A percentile compares a stretch with the other conserved stretches of the same genome.
Evolutionary conservation across 1,140 invertebrate species (phyloP).

Genomic region (Helicorthomorpha holstii): DNA sequence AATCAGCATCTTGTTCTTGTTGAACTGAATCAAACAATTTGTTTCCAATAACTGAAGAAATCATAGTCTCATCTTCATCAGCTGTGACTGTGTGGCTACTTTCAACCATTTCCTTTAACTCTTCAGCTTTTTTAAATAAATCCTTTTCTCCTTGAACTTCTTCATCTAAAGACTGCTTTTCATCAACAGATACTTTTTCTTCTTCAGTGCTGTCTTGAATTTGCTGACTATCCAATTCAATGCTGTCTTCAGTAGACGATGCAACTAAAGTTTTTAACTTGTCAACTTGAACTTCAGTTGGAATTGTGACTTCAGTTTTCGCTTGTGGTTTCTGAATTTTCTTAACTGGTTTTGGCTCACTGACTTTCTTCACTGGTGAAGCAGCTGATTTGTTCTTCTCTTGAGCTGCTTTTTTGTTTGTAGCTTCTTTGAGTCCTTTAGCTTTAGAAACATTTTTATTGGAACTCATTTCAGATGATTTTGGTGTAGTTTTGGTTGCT

Average conservation of each 20-base stretch:
- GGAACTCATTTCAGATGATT: slow-evolving; percentile 22
- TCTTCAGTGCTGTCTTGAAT: slow-evolving; percentile 14
- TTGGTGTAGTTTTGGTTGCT: too few species aligned
- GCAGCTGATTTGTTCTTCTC: slow-evolving; percentile 3
- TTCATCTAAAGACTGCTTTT: slow-evolving; percentile 11
- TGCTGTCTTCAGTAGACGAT: slow-evolving; percentile 7
- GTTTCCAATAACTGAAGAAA: too few species aligned
- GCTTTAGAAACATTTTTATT: slow-evolving; percentile 35
- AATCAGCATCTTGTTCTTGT: too few species aligned
- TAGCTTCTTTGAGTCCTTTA: slow-evolving; percentile 23
- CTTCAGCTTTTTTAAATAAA: slow-evolving; percentile 44
- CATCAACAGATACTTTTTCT: slow-evolving; percentile 14
- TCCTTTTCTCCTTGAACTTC: slow-evolving; percentile 11
- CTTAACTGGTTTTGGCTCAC: too few species aligned
- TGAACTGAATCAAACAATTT: too few species aligned
- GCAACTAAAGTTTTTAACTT: slow-evolving; percentile 39
- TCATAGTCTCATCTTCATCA: too few species aligned
- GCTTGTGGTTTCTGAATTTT: slow-evolving; percentile 13
- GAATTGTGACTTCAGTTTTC: slow-evolving; percentile 17
- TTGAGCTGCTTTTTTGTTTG: slow-evolving; percentile 6
- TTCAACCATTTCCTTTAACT: slow-evolving; percentile 36
- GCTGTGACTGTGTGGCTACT: too few species aligned
- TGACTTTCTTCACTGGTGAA: not conserved
- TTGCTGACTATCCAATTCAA: slow-evolving; percentile 6
- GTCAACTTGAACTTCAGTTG: slow-evolving; percentile 16